Base-by-base conservation (phyloP, 2,888 invertebrate species). In the Leptura quadrifasciata region DNA sequence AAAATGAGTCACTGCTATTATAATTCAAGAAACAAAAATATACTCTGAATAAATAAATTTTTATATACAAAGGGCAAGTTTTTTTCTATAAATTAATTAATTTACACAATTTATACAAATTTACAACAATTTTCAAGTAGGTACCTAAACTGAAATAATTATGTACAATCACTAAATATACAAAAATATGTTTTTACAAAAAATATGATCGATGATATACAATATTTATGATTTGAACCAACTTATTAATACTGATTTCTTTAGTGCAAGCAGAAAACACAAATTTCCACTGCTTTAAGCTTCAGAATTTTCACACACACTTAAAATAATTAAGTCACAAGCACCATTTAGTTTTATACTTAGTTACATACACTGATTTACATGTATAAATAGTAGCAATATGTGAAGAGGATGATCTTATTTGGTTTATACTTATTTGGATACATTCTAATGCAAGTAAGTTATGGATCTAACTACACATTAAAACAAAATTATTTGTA, bases 371-470 rank as follows among this genome's bases (percentile, higher is more conserved):
- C 84, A 85, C 79, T 79, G 82, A 83, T 82, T 81, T 81, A 83
- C 82, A 82, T 79, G 82, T 81, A 82, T 82, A 79, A 82, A 81
- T 81, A 83, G 79, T 83, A 83, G 82, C 81, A 80, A 79, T 82
- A 83, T 72, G 74, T 74, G 76, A 76, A 76, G 72, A 80, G 80
- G 78, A 83, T 83, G 83, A 84, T 84, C 83, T 83, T 85, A 83
- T 86, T 86, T 86, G 85, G 85, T 84, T 85, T 86, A 83, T 82
- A 84, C 72, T 83, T 84, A 83, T 85, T 85, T 84, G 85, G 84
- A 81, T 84, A 84, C 77, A 82, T 80, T 80, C 73, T 80, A 81
- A 79, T 74, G 72, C 68, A 80, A 82, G 79, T 82, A 80, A 80
- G 76, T 83, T 80, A 82, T 83, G 81, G 81, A 82, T 76, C 63